phyloP scores from a whole-genome alignment of 2,888 invertebrate genomes.

The Nomada ruficornis region DNA sequence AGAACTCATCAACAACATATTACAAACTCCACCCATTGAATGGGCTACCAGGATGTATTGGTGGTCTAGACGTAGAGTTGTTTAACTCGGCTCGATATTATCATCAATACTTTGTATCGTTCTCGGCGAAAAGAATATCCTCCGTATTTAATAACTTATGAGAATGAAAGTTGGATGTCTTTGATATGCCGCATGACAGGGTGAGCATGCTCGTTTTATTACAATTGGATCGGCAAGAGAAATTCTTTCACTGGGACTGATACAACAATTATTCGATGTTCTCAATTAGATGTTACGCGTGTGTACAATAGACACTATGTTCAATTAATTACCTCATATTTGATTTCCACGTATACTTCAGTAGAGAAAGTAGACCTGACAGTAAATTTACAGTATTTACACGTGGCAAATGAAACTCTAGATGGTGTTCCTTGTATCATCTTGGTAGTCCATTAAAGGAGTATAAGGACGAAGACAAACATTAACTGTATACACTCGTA shows the following conservation, averaged over 20 bases:
- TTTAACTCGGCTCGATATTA: slow-evolving; percentile 47
- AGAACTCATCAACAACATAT: slow-evolving; percentile 75
- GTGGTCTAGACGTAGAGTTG: slow-evolving; percentile 75
- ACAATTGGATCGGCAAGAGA: slow-evolving; percentile 23
- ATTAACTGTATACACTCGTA: slow-evolving; percentile 54
- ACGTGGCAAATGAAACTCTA: slow-evolving; percentile 38
- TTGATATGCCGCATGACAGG: slow-evolving; percentile 48
- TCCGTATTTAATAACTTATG: slow-evolving; percentile 41
- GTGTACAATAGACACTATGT: slow-evolving; percentile 43
- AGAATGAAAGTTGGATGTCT: slow-evolving; percentile 52
- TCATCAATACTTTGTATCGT: slow-evolving; percentile 34
- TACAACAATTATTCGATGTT: slow-evolving; percentile 37
- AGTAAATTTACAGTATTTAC: slow-evolving; percentile 44
- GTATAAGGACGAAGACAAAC: slow-evolving; percentile 52
- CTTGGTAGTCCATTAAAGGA: slow-evolving; percentile 63
- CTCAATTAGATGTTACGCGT: slow-evolving; percentile 27
- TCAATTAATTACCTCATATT: slow-evolving; percentile 17
- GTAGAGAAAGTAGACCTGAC: slow-evolving; percentile 32
- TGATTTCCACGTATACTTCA: slow-evolving; percentile 37
- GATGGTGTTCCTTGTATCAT: slow-evolving; percentile 45
- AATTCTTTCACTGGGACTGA: slow-evolving; percentile 53
- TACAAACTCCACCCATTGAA: slow-evolving; percentile 75
- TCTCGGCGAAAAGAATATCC: slow-evolving; percentile 50
- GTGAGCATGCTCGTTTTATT: slow-evolving; percentile 46
- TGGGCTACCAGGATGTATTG: slow-evolving; percentile 74